Conservation (phyloP, 2,113 vertebrate species). For the Brienomyrus brachyistius region DNA sequence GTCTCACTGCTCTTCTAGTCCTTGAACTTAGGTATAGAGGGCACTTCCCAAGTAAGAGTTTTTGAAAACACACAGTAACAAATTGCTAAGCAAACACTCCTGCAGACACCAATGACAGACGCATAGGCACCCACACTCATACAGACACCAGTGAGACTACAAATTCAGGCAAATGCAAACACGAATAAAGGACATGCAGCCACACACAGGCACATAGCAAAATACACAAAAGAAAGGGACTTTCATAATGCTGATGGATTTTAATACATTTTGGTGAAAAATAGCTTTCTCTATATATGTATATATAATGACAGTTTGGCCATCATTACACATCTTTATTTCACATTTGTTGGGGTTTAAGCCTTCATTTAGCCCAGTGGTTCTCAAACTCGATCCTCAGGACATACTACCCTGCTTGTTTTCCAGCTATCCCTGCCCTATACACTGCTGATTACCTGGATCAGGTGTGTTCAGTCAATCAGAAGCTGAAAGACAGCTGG, state of each 20-base stretch:
- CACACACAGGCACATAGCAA: neutral
- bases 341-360: neutral
- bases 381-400: too few relatives aligned
- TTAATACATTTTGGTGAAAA: neutral
- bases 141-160: neutral
- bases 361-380: neutral
- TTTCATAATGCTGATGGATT: neutral
- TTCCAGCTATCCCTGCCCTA: too few relatives aligned
- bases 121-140: neutral
- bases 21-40: neutral
- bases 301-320: neutral
- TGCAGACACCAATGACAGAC: neutral
- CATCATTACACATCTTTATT: neutral
- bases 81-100: neutral
- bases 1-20: neutral
- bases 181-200: neutral
- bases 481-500: too few relatives aligned
- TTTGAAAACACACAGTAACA: neutral
- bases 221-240: neutral
- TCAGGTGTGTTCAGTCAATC: too few relatives aligned
- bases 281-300: neutral
- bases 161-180: neutral
- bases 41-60: neutral
- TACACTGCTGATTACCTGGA: too few relatives aligned
- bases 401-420: too few relatives aligned